Conservation (phyloP, 2,113 vertebrate species). For the Cyanoramphus novaezelandiae region DNA sequence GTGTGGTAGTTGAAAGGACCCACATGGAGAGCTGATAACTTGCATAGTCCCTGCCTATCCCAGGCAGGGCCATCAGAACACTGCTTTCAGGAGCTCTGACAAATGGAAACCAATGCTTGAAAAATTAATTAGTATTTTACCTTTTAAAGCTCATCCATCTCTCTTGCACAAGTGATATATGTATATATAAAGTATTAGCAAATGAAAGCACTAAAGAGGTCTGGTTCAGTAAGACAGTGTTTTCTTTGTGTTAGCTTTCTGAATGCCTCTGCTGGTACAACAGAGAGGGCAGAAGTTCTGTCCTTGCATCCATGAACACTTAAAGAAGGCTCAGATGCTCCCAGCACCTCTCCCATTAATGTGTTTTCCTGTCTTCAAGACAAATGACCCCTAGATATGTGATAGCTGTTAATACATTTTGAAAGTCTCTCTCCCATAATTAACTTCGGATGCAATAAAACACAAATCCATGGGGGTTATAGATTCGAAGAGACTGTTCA, state of each 20-base stretch:
- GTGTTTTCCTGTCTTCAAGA: background rate
- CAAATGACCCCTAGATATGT: background rate
- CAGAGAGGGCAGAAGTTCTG: background rate
- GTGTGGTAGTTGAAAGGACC: background rate
- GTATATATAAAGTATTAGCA: background rate
- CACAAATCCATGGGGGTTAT: background rate
- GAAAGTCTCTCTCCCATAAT: slow-evolving; percentile 36
- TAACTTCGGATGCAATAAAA: slow-evolving; percentile 44
- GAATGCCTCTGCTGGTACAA: background rate
- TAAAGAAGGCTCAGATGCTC: background rate
- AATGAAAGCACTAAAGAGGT: background rate
- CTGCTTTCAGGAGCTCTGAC: background rate
- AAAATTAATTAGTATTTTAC: background rate
- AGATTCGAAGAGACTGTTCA: background rate
- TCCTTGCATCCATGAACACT: background rate
- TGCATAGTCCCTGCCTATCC: background rate
- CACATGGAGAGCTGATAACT: background rate
- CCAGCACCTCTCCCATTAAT: background rate
- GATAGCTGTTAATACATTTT: background rate
- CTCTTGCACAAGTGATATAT: background rate
- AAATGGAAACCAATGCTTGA: background rate
- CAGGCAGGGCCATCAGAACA: accelerated
- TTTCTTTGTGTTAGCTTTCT: background rate
- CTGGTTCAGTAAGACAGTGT: background rate
- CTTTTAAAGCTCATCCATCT: background rate